phyloP scores from a whole-genome alignment of 2,113 vertebrate species.

The Gymnorhina tibicen region DNA sequence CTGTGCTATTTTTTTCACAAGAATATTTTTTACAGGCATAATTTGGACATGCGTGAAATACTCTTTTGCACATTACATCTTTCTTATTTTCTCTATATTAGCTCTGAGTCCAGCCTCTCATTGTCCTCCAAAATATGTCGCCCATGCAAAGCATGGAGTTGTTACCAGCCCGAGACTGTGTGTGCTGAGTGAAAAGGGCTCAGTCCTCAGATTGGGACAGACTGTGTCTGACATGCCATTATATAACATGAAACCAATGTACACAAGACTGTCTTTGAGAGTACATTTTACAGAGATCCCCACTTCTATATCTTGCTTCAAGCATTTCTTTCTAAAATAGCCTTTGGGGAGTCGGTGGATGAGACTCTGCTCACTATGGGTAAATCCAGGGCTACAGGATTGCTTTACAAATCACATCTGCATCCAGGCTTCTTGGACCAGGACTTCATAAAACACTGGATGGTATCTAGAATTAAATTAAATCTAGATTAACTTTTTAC shows the following conservation, averaged over 20 bases:
- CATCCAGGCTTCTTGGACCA: background rate
- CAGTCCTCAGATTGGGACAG: background rate
- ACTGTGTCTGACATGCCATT: slow-evolving; percentile 13
- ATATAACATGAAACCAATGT: slow-evolving; percentile 59
- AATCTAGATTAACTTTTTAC: background rate
- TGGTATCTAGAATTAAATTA: background rate
- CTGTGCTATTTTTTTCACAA: slow-evolving; percentile 7
- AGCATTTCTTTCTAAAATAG: slow-evolving; percentile 30
- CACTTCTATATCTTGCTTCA: background rate
- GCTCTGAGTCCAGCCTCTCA: background rate
- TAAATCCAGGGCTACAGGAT: background rate
- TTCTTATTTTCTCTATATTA: slow-evolving; percentile 8
- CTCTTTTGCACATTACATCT: background rate
- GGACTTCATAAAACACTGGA: background rate
- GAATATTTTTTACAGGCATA: background rate
- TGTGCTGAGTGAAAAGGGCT: background rate
- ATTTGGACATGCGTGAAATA: background rate
- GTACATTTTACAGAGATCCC: background rate
- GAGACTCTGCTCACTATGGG: background rate
- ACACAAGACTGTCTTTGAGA: slow-evolving; percentile 12
- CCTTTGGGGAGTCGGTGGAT: background rate
- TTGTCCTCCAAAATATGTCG: background rate
- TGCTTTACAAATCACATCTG: background rate
- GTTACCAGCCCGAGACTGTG: background rate
- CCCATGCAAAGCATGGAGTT: background rate